phyloP scores from a whole-genome alignment of 2,113 vertebrate species.

The Ursus arctos region DNA sequence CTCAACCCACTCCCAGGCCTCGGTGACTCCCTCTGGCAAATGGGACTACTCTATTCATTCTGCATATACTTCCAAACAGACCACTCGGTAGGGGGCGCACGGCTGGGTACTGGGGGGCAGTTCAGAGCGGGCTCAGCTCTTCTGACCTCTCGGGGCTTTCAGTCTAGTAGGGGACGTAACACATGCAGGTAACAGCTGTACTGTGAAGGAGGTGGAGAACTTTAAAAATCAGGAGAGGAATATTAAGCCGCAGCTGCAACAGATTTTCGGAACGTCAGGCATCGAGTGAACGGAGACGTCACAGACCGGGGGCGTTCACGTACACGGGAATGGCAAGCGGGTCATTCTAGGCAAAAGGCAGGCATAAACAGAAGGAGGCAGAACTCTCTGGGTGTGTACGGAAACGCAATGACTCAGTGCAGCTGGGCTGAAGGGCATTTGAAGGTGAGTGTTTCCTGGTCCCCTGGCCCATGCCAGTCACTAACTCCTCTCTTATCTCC shows the following conservation, averaged over 20 bases:
- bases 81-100: neutral
- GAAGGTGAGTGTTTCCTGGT: slow-evolving; percentile 33
- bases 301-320: neutral
- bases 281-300: neutral
- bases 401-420: neutral
- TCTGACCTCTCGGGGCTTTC: neutral
- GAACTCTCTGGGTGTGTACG: neutral
- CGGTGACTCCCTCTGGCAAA: neutral
- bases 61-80: neutral
- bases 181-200: neutral
- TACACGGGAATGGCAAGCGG: neutral
- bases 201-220: neutral
- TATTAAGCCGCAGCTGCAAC: neutral
- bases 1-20: neutral
- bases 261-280: slow-evolving; percentile 41
- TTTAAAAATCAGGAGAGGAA: slow-evolving; percentile 45
- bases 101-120: neutral
- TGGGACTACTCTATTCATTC: neutral
- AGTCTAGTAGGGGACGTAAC: neutral
- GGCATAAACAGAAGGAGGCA: neutral
- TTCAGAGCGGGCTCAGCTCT: neutral
- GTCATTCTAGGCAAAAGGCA: neutral
- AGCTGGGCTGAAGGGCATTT: neutral
- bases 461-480: neutral
- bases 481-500: neutral